Conservation (phyloP, 1,140 invertebrate genomes). For the Aethina tumida region DNA sequence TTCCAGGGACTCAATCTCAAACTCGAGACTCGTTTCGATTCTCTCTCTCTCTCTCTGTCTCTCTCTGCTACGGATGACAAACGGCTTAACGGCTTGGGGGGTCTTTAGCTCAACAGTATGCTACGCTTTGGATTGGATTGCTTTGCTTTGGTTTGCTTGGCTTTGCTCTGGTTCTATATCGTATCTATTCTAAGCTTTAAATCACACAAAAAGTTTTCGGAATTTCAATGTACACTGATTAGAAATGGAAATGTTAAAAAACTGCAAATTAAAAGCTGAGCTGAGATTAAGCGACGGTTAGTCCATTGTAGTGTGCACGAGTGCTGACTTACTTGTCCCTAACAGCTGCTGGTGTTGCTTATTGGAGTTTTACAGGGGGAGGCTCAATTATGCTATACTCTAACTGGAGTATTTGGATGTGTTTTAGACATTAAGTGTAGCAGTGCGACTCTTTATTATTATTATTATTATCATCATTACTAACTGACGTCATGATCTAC, state of each 20-base stretch:
- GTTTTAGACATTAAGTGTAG: no score
- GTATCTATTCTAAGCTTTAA: slow-evolving; percentile 29
- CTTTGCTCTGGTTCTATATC: no score
- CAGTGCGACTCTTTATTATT: no score
- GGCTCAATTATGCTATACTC: no score
- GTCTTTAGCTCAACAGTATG: no score
- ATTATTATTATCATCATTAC: no score
- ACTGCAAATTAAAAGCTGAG: slow-evolving; percentile 38
- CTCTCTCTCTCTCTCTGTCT: slow-evolving; percentile 9
- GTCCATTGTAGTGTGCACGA: slow-evolving; percentile 37
- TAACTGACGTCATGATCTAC: no score
- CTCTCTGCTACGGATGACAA: slow-evolving; percentile 10
- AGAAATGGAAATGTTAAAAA: slow-evolving; percentile 33
- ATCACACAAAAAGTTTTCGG: slow-evolving; percentile 30
- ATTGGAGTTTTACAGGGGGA: slow-evolving; percentile 12
- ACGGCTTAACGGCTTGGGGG: slow-evolving; percentile 11
- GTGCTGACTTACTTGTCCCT: slow-evolving; percentile 33
- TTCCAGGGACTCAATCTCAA: no score
- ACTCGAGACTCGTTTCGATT: slow-evolving; percentile 3
- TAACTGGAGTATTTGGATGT: no score
- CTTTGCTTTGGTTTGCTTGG: background rate
- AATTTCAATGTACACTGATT: slow-evolving; percentile 32
- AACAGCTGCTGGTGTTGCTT: slow-evolving; percentile 21
- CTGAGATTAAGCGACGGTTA: slow-evolving; percentile 37
- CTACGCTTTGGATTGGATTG: slow-evolving; percentile 4